These are phyloP conservation scores for Naja naja DNA, from an alignment of 2,113 vertebrate genomes.

Conservation along the genomic window DNA sequence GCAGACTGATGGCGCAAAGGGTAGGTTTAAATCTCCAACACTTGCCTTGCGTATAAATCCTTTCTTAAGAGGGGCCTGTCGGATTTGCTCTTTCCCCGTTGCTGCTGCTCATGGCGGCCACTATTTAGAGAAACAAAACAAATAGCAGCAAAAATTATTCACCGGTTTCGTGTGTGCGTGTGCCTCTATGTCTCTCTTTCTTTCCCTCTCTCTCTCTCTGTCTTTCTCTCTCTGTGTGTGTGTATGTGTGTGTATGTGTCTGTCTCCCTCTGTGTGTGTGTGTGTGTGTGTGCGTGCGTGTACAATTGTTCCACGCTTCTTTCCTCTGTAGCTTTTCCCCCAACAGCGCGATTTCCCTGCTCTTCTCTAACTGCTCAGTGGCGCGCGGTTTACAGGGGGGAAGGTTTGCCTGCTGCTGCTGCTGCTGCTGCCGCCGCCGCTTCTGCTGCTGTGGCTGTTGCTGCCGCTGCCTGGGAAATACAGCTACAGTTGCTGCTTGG, in stretches of 20 bases:
- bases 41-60: constrained; percentile 90
- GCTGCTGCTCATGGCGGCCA: constrained; percentile 75
- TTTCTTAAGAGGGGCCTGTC: constrained; percentile 84
- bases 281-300: constrained; percentile 64
- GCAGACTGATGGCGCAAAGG: constrained; percentile 99
- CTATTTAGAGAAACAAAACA: constrained; percentile 74
- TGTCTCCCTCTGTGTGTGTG: neutral
- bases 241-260: constrained; percentile 64
- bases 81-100: constrained; percentile 66
- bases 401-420: constrained; percentile 52
- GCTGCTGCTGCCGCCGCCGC: constrained; percentile 41
- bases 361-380: constrained; percentile 73
- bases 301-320: constrained; percentile 82
- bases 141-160: constrained; percentile 79
- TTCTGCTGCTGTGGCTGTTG: constrained; percentile 17
- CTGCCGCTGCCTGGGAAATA: constrained; percentile 50
- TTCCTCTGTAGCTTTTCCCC: constrained; percentile 71
- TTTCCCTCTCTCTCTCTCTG: constrained; percentile 50
- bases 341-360: constrained; percentile 70
- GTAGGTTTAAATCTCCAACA: constrained; percentile 97
- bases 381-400: constrained; percentile 78
- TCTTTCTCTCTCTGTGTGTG: constrained; percentile 46
- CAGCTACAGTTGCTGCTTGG: constrained; percentile 66
- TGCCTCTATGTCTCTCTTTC: neutral
- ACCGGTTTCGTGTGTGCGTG: constrained; percentile 71